These are phyloP conservation scores for Proisotoma minuta DNA, from an alignment of 2,888 invertebrate genomes.

Conservation along the genomic window DNA sequence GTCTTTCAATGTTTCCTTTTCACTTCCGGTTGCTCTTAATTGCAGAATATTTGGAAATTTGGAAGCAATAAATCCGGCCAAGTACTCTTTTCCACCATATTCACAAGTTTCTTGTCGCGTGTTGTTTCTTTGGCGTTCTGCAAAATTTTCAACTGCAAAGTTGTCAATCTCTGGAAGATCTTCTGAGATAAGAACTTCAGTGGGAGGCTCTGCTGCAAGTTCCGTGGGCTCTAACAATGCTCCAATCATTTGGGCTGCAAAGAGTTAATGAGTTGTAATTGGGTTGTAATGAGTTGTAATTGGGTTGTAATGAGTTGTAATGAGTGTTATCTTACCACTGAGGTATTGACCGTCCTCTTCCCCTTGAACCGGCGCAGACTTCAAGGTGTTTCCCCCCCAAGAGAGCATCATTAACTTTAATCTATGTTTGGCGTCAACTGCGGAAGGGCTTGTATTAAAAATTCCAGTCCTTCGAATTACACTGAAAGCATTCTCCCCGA, in stretches of 20 bases:
- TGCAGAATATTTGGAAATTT: neutral
- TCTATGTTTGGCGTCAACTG: neutral
- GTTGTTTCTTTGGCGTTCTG: neutral
- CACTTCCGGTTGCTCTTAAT: neutral
- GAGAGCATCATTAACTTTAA: neutral
- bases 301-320: no score
- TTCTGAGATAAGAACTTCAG: neutral
- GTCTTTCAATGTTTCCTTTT: neutral
- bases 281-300: no score
- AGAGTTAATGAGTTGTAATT: no score
- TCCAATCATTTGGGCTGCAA: neutral
- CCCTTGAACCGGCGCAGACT: neutral
- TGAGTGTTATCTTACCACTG: neutral
- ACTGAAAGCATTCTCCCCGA: slow-evolving; percentile 1
- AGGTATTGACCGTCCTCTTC: neutral
- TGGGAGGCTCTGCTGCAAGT: neutral
- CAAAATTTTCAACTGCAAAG: neutral
- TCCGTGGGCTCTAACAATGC: neutral
- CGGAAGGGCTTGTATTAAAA: neutral
- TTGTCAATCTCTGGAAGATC: neutral
- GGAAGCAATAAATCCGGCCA: neutral
- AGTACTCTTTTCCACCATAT: neutral
- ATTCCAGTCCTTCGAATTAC: neutral
- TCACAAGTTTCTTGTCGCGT: neutral
- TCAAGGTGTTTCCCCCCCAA: neutral